Evolutionary conservation across 1,140 invertebrate species (phyloP).

Genomic region (Armadillidium nasatum): DNA sequence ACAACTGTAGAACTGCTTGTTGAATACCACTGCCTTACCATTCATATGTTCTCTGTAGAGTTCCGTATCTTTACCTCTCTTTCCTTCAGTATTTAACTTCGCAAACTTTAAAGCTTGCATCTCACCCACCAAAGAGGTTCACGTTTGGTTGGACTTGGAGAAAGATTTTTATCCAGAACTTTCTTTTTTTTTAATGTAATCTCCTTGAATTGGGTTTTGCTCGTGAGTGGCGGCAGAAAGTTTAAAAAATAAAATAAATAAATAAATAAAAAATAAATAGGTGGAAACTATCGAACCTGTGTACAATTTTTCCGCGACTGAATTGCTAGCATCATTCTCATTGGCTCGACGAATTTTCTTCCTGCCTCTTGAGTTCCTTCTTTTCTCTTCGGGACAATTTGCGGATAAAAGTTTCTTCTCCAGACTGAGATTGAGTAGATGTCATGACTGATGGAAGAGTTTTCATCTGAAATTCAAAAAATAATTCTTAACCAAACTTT

Average conservation of each 20-base stretch:
- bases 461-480: constrained; percentile 18
- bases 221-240: no score
- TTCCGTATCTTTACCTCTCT: no score
- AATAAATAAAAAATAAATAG: neutral
- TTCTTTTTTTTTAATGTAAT: no score
- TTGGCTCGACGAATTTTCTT: constrained; percentile 81
- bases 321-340: constrained; percentile 51
- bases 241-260: neutral
- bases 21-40: no score
- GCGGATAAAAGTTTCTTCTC: constrained; percentile 59
- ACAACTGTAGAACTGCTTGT: no score
- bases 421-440: constrained; percentile 11
- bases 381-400: constrained; percentile 98
- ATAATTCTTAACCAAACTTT: neutral
- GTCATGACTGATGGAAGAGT: constrained; percentile 19
- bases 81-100: neutral
- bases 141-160: neutral
- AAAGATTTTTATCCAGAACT: neutral
- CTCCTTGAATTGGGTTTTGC: no score
- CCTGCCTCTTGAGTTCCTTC: constrained; percentile 95
- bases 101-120: neutral
- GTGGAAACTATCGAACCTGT: constrained; percentile 58
- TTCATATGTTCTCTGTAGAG: no score
- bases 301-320: constrained; percentile 87
- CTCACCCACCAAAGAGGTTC: neutral